These are phyloP conservation scores for Adelognathus sp. DNA, from an alignment of 2,888 invertebrate species.

Conservation along the genomic window DNA sequence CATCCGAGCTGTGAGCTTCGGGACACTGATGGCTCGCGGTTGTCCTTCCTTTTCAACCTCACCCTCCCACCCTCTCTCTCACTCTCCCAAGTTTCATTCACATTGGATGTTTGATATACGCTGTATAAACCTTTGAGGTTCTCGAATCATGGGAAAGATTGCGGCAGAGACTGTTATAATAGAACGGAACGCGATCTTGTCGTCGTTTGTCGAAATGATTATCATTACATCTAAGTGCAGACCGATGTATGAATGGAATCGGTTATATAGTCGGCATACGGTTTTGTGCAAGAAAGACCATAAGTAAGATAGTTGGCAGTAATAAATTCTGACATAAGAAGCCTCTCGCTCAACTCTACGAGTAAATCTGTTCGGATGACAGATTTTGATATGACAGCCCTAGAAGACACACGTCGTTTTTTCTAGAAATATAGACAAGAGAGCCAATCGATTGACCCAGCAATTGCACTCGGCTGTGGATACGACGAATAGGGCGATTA, in stretches of 20 bases:
- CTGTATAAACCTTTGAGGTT: conserved; percentile 65
- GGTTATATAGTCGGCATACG: neutral
- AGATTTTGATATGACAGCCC: neutral
- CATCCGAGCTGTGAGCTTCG: conserved; percentile 59
- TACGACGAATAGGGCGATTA: conserved; percentile 33
- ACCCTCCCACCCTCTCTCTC: conserved; percentile 6
- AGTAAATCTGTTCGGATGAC: neutral
- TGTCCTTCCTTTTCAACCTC: conserved; percentile 16
- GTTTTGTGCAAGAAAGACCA: neutral
- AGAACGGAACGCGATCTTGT: conserved; percentile 3
- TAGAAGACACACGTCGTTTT: neutral
- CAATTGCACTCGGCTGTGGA: conserved; percentile 38
- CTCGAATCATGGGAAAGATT: conserved; percentile 71
- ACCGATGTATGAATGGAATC: neutral
- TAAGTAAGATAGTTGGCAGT: neutral
- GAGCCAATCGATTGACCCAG: conserved; percentile 30
- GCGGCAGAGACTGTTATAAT: neutral
- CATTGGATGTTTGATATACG: conserved; percentile 13
- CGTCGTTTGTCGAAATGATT: conserved; percentile 66
- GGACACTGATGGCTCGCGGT: conserved; percentile 69
- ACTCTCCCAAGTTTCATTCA: conserved; percentile 71
- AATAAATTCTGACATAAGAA: neutral
- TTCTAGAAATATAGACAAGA: conserved; percentile 29
- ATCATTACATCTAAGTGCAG: conserved; percentile 54
- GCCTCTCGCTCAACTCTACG: neutral